phyloP scores from a whole-genome alignment of 2,888 invertebrate genomes.

The Hololepta plana region DNA sequence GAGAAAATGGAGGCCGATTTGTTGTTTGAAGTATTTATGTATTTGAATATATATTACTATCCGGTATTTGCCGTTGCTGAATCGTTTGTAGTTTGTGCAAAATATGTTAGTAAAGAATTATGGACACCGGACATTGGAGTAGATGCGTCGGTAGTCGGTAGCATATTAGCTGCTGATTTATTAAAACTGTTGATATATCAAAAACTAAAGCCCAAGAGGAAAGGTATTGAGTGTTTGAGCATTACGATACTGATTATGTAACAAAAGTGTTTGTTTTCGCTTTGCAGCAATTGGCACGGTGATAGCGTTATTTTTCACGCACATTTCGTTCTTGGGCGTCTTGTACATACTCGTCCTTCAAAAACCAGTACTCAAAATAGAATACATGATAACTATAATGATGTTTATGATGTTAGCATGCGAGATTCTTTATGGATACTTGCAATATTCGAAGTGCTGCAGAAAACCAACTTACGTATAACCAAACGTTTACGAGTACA shows the following conservation, averaged over 20 bases:
- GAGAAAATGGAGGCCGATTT: conserved; percentile 12
- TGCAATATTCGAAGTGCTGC: conserved; percentile 13
- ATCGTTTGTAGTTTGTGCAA: conserved; percentile 12
- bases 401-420: conserved; percentile 12
- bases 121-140: conserved; percentile 11
- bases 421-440: conserved; percentile 12
- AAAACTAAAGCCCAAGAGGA: too few relatives aligned
- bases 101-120: conserved; percentile 10
- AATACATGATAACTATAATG: conserved; percentile 14
- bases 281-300: too few relatives aligned
- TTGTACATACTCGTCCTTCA: conserved; percentile 13
- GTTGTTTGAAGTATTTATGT: conserved; percentile 13
- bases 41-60: conserved; percentile 12
- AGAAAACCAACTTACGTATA: conserved; percentile 10
- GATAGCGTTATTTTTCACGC: conserved; percentile 11
- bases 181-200: conserved; percentile 11
- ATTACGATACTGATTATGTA: conserved; percentile 1
- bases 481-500: conserved; percentile 1
- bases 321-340: conserved; percentile 12
- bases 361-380: conserved; percentile 14
- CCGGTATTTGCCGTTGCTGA: conserved; percentile 12
- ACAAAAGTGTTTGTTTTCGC: not conserved
- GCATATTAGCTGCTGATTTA: conserved; percentile 10
- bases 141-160: conserved; percentile 11
- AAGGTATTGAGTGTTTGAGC: too few relatives aligned